A percentile compares a stretch with the other conserved stretches of the same genome.
These are phyloP conservation scores for Rallus limicola DNA, from an alignment of 2,113 vertebrate genomes.

Conservation along the genomic window DNA sequence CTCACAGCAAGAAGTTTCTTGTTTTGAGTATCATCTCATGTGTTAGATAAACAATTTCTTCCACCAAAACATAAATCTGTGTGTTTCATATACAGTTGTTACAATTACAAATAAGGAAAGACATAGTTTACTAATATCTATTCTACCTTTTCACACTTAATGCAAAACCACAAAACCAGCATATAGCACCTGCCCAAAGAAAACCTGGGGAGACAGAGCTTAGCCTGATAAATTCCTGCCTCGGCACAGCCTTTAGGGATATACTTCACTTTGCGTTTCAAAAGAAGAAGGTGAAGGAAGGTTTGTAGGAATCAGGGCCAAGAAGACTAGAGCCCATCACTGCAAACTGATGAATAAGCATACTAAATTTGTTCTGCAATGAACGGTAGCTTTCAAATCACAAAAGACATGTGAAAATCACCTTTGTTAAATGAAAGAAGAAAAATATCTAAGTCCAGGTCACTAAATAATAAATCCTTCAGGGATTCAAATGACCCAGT, in stretches of 20 bases:
- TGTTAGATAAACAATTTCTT: background rate
- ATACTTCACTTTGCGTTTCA: background rate
- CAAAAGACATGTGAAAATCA: background rate
- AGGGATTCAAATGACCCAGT: background rate
- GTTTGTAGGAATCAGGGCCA: background rate
- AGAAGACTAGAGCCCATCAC: background rate
- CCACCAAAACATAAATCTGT: background rate
- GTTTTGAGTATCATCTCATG: background rate
- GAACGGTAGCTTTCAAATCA: background rate
- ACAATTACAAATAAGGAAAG: background rate
- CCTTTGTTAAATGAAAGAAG: constrained; percentile 4
- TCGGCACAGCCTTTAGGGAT: background rate
- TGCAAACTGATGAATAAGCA: background rate
- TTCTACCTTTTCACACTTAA: background rate
- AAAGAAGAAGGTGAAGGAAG: background rate
- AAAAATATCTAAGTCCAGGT: background rate
- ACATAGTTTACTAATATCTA: background rate
- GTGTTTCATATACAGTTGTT: background rate
- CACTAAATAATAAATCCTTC: background rate
- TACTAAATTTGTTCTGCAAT: background rate
- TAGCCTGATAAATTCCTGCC: background rate
- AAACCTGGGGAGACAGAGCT: background rate
- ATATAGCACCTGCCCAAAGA: background rate
- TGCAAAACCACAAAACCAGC: background rate
- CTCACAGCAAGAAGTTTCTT: background rate